Base-by-base conservation (phyloP, 2,888 invertebrate species). In the Dynastes hyllus region DNA sequence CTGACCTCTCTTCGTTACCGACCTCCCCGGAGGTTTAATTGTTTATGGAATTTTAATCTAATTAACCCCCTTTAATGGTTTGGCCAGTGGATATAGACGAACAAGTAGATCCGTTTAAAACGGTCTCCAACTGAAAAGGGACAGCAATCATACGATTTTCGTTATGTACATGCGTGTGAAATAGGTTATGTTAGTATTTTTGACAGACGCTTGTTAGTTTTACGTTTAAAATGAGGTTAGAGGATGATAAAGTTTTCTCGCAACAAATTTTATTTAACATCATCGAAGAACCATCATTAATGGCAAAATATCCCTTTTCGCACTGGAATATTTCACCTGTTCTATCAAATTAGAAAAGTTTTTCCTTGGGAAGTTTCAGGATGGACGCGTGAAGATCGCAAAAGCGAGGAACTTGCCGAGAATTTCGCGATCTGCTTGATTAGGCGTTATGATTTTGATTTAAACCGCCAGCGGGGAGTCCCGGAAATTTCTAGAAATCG, bases 401-500 rank as follows among this genome's bases (percentile, higher is more conserved):
- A n/a, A 51, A 2, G n/a, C 51, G 51, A 51, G n/a, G 37, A 65
- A 65, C 65, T 40, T 67, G 67, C 11, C 67, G 67, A 69, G 50
- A 69, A 45, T 50, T 50, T 27, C 67, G 51, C 67, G 67, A 69
- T 69, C 67, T 69, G 67, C 67, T 69, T 69, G 67, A 69, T 69
- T 69, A 69, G 67, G 67, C 50, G 67, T 69, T 69, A 69, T 69
- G 67, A 69, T 69, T 69, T 51, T 69, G 67, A 69, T 69, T 69
- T 69, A 69, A 22, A 50, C 67, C 67, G 67, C 50, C 27, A 11
- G 40, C 40, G 32, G 27, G 67, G 67, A 11, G 45, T 11, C 45
- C 6, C 27, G 67, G 22, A 50, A 45, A 45, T 8, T 5, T n/a
- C 45, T 4, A 9, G 67, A 69, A 69, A 69, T 69, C 67, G 67